Conservation (phyloP, 64 coral and sea anemone species). For the Astreopora myriophthalma region DNA sequence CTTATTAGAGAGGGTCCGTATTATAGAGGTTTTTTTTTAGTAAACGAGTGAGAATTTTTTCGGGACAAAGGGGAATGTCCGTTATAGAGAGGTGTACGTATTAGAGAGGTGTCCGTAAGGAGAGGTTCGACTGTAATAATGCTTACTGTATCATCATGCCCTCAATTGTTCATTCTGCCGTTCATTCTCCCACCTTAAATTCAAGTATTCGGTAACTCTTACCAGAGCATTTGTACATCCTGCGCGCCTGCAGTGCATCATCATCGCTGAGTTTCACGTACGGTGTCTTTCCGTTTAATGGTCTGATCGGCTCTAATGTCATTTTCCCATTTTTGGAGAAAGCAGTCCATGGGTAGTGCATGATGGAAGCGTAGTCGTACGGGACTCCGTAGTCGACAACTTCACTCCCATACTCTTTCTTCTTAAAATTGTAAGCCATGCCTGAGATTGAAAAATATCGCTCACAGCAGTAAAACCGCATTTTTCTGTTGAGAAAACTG, state of each 20-base stretch:
- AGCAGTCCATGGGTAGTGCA: constrained; percentile 93
- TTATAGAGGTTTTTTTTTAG: too few relatives aligned
- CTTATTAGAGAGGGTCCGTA: too few relatives aligned
- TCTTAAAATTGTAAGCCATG: constrained; percentile 90
- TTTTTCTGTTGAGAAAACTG: too few relatives aligned
- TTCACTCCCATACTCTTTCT: constrained; percentile 78
- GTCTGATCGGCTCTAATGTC: constrained; percentile 78
- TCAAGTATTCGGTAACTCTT: not conserved
- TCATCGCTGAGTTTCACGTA: constrained; percentile 86
- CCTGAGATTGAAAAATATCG: constrained; percentile 30
- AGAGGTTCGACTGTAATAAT: too few relatives aligned
- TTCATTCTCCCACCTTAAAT: not conserved
- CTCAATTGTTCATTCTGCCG: too few relatives aligned
- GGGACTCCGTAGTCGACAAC: constrained; percentile 92
- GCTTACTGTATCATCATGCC: too few relatives aligned
- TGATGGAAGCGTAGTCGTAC: constrained; percentile 86
- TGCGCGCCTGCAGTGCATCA: constrained; percentile 79
- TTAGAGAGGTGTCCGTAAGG: too few relatives aligned
- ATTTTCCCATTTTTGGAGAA: constrained; percentile 89
- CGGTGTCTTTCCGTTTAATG: constrained; percentile 75
- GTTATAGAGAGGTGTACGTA: too few relatives aligned
- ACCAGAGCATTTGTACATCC: constrained; percentile 93
- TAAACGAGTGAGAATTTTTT: too few relatives aligned
- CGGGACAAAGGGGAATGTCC: too few relatives aligned
- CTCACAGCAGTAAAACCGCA: not conserved